phyloP scores from a whole-genome alignment of 2,888 invertebrate genomes.

The Pseudococcus viburni region DNA sequence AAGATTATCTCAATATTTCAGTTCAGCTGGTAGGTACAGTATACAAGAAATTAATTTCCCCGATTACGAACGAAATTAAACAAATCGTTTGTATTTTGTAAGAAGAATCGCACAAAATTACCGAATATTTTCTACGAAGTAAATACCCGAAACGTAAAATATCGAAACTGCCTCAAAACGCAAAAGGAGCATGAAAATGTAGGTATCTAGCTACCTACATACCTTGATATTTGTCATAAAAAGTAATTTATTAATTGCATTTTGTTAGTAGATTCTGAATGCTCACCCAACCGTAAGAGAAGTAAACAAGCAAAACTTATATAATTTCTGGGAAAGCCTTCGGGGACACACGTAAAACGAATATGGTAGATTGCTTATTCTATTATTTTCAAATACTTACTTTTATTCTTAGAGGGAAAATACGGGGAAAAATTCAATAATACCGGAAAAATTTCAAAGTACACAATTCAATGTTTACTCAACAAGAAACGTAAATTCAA shows the following conservation, averaged over 20 bases:
- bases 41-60: neutral
- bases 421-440: neutral
- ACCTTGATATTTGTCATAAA: neutral
- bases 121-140: neutral
- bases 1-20: neutral
- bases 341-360: neutral
- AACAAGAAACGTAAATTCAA: neutral
- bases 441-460: neutral
- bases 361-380: neutral
- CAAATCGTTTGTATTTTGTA: too few species aligned
- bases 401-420: neutral
- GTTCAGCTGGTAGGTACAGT: neutral
- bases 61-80: too few species aligned
- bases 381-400: neutral
- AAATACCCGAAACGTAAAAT: neutral
- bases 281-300: neutral
- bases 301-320: conserved; percentile 5
- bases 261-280: neutral
- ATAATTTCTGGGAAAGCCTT: neutral
- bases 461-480: conserved; percentile 14
- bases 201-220: too few species aligned
- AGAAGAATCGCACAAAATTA: neutral
- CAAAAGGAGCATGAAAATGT: too few species aligned
- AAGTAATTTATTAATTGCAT: conserved; percentile 25
- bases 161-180: too few species aligned